These are phyloP conservation scores for Paracyclopina nana DNA, from an alignment of 1,140 invertebrate genomes.

Conservation along the genomic window DNA sequence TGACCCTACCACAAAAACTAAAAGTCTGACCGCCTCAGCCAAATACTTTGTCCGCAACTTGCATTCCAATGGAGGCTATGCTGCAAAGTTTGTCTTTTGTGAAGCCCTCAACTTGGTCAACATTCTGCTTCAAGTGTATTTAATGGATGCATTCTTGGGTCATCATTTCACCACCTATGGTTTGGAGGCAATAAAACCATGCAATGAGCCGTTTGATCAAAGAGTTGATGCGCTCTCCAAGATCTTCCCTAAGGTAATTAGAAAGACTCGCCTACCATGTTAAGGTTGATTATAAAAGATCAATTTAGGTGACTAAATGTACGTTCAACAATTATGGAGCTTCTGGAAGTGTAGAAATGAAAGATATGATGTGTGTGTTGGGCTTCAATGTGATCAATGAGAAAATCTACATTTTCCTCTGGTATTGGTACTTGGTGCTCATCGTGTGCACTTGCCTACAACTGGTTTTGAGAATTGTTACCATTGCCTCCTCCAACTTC, in stretches of 20 bases:
- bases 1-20: background rate
- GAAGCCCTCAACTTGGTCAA: conserved; percentile 36
- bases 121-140: conserved; percentile 44
- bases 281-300: no score
- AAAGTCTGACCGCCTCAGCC: conserved; percentile 12
- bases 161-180: conserved; percentile 70
- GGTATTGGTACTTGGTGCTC: background rate
- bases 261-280: no score
- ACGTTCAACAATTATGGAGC: background rate
- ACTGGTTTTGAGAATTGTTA: no score
- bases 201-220: conserved; percentile 18
- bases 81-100: conserved; percentile 62
- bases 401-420: background rate
- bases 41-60: conserved; percentile 22
- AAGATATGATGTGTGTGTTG: background rate
- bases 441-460: background rate
- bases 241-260: conserved; percentile 21
- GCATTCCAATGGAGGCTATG: conserved; percentile 38
- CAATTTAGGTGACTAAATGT: background rate
- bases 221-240: conserved; percentile 19
- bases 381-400: conserved; percentile 1
- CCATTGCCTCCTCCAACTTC: no score
- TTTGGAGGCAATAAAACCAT: conserved; percentile 30
- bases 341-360: background rate
- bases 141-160: conserved; percentile 59